Evolutionary conservation across 2,113 vertebrate genomes (phyloP), one percentile per base, ranked within the genome.

Genomic region (Ibidorhyncha struthersii): DNA sequence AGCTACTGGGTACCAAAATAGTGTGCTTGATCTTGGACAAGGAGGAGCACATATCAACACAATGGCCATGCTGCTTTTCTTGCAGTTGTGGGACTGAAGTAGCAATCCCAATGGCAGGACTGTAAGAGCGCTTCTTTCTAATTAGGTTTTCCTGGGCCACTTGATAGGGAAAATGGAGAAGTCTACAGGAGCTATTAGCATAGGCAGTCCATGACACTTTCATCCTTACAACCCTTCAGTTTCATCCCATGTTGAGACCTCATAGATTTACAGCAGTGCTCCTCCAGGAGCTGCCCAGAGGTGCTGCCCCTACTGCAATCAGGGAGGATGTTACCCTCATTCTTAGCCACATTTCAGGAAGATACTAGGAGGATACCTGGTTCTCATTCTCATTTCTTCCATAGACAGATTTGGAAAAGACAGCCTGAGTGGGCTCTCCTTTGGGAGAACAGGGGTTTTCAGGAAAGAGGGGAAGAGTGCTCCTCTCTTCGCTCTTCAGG

Each of bases 231-330:
- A 5, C 11, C 41, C 19, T 41, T 67, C 41, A 19, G 10, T 56
- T 79, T 74, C 30, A 52, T 20, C 7, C 5, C 4, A 1, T 23
- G 10, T 43, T 76, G 23, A 10, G 6, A 56, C 27, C 27, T 25
- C 32, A 14, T 3, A 30, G 4, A 14, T 55, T 43, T 79, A 32
- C 16, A 62, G 8, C 32, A 70, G 22, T 27, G 10, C 0, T 61
- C 21, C 29, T 38, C 12, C 20, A 84, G 41, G 22, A 90, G 3
- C 23, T 88, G 4, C 40, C 29, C 23, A n/a, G 56, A 45, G 27
- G 8, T 84, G 1, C 11, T 41, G 38, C 1, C 17, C 9, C 36
- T 70, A 17, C 29, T 0, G 2, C 12, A 72, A 0, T 1, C 2
- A 2, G 14, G 5, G n/a, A 50, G 5, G 12, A 26, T 58, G 14